These are phyloP conservation scores for Gorilla gorilla DNA, from an alignment of 2,113 vertebrate species.

Conservation along the genomic window DNA sequence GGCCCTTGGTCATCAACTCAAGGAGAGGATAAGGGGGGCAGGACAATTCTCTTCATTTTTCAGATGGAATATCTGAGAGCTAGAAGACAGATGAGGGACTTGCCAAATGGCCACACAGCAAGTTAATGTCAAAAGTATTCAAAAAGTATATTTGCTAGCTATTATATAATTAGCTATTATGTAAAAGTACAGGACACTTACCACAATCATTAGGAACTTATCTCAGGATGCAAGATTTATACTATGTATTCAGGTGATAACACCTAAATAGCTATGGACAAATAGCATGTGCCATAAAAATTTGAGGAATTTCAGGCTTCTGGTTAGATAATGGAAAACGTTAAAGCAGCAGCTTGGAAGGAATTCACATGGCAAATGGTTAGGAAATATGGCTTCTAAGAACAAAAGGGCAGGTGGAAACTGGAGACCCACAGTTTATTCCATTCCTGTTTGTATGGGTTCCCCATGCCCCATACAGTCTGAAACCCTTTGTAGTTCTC, in stretches of 20 bases:
- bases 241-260: neutral
- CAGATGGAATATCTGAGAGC: neutral
- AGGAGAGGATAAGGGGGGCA: neutral
- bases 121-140: neutral
- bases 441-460: neutral
- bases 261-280: neutral
- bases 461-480: neutral
- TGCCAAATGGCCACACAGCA: neutral
- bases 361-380: neutral
- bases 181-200: slow-evolving; percentile 11
- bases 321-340: neutral
- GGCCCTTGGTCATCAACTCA: neutral
- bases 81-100: slow-evolving; percentile 10
- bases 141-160: neutral
- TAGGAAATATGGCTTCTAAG: neutral
- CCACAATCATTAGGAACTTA: neutral
- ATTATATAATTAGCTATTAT: neutral
- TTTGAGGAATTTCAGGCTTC: neutral
- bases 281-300: neutral
- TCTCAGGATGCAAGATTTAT: neutral
- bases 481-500: neutral
- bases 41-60: neutral
- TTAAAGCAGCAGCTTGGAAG: neutral
- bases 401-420: neutral
- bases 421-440: neutral